A percentile compares a stretch with the other conserved stretches of the same genome.
These are phyloP conservation scores for Monochamus alternatus DNA, from an alignment of 2,888 invertebrate species.

Conservation along the genomic window DNA sequence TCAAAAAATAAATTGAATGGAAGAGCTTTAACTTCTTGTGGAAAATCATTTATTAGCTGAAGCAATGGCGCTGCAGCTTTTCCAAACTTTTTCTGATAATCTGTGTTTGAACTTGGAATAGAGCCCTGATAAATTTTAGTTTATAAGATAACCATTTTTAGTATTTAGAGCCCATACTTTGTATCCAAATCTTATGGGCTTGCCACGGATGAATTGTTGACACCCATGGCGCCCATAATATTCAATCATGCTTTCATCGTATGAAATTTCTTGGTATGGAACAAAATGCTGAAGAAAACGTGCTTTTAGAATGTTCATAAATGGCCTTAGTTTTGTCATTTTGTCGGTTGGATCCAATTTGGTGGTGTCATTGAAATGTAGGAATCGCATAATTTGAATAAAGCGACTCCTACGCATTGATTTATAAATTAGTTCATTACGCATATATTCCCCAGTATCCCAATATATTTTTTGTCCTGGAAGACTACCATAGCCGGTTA, in stretches of 20 bases:
- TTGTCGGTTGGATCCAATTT: no score
- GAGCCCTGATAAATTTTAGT: slow-evolving; percentile 61
- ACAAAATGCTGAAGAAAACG: slow-evolving; percentile 44
- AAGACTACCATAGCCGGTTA: no score
- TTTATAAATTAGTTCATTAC: no score
- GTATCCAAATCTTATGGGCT: slow-evolving; percentile 61
- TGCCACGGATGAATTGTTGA: slow-evolving; percentile 61
- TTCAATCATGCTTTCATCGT: slow-evolving; percentile 42
- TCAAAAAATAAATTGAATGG: slow-evolving; percentile 54
- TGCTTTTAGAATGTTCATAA: no score
- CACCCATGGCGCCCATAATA: slow-evolving; percentile 59
- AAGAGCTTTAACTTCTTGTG: slow-evolving; percentile 46
- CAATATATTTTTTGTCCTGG: no score
- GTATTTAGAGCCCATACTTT: slow-evolving; percentile 59
- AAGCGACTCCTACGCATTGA: no score
- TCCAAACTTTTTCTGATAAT: slow-evolving; percentile 52
- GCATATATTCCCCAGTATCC: no score
- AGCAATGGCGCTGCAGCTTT: slow-evolving; percentile 51
- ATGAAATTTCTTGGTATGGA: slow-evolving; percentile 41
- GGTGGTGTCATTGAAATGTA: no score
- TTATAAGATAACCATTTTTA: slow-evolving; percentile 52
- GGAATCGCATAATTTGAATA: no score
- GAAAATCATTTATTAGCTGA: slow-evolving; percentile 50
- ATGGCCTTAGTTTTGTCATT: no score
- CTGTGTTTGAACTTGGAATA: slow-evolving; percentile 51